Conservation (phyloP, 2,888 invertebrate species). For the Drosophila recens region DNA sequence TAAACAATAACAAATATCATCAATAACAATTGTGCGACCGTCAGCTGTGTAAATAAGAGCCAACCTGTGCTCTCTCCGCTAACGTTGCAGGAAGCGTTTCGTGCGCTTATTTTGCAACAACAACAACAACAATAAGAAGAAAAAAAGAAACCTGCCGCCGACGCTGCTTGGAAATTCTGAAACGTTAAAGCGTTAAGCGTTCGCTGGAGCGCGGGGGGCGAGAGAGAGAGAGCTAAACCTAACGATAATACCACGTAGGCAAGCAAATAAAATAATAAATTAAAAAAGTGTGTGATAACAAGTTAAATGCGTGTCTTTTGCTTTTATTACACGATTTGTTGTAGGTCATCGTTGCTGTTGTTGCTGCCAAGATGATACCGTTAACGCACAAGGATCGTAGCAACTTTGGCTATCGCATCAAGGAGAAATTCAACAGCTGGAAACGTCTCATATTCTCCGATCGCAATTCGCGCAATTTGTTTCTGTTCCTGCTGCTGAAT, state of each 20-base stretch:
- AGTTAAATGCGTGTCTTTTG: conserved; percentile 10
- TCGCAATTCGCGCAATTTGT: conserved; percentile 96
- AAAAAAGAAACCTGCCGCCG: conserved; percentile 44
- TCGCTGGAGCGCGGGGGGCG: conserved; percentile 42
- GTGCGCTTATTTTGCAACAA: conserved; percentile 33
- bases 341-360: conserved; percentile 5
- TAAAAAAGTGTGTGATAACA: conserved; percentile 41
- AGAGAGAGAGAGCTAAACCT: conserved; percentile 40
- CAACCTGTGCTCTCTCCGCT: conserved; percentile 3
- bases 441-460: conserved; percentile 96
- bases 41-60: conserved; percentile 64
- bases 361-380: conserved; percentile 76
- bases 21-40: conserved; percentile 19
- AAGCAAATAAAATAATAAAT: conserved; percentile 58
- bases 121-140: conserved; percentile 24
- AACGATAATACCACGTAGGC: conserved; percentile 84
- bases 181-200: conserved; percentile 25
- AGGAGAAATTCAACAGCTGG: conserved; percentile 92
- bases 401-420: conserved; percentile 88
- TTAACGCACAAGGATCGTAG: conserved; percentile 92
- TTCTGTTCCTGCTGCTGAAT: conserved; percentile 96
- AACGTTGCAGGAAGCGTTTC: conserved; percentile 57
- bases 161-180: conserved; percentile 54
- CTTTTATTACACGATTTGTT: conserved; percentile 1
- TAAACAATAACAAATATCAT: conserved; percentile 35